phyloP scores from a whole-genome alignment of 2,888 invertebrate genomes.

The Drosophila trichaetosa region DNA sequence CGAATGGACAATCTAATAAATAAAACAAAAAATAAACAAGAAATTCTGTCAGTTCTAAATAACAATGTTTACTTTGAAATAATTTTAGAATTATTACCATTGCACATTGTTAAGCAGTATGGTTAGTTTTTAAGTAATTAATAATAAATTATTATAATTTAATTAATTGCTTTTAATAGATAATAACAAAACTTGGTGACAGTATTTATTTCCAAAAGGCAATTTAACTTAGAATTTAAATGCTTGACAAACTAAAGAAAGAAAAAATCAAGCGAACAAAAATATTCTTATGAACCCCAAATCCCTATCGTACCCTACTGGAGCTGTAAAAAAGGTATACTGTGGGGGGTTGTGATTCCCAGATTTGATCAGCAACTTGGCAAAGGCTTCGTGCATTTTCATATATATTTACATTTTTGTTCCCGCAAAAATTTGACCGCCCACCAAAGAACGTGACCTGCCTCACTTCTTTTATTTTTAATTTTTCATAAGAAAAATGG shows the following conservation, averaged over 20 bases:
- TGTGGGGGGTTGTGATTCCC: too few relatives aligned
- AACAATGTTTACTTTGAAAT: not conserved
- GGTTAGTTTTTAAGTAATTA: not conserved
- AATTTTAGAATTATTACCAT: not conserved
- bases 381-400: not conserved
- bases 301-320: not conserved
- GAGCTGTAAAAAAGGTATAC: not conserved
- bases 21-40: not conserved
- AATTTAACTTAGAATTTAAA: not conserved
- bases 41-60: not conserved
- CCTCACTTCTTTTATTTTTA: not conserved
- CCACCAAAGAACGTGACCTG: not conserved
- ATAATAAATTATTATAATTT: not conserved
- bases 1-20: not conserved
- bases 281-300: not conserved
- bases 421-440: not conserved
- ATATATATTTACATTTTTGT: not conserved
- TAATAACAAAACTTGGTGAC: not conserved
- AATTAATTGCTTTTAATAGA: not conserved
- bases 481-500: not conserved
- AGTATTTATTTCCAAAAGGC: too few relatives aligned
- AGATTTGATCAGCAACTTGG: not conserved
- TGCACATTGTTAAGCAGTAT: not conserved
- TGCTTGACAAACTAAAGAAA: not conserved
- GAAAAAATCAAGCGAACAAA: not conserved